Evolutionary conservation across 1,140 invertebrate genomes (phyloP), one percentile per base, ranked within the genome.

Genomic region (Macrocentrus cingulum): DNA sequence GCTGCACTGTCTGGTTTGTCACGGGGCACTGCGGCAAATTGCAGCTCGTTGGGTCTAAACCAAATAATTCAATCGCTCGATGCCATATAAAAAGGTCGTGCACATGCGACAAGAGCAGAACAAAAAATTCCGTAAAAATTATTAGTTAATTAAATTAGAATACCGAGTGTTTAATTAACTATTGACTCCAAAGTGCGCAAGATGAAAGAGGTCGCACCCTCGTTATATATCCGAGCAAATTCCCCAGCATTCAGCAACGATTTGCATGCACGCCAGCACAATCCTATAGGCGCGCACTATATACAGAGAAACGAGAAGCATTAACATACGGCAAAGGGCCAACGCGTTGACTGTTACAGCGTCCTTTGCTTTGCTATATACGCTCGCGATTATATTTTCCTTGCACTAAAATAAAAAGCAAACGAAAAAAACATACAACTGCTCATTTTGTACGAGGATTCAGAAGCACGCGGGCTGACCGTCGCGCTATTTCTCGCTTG

Each of bases 271-370:
- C 45, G 20, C 46, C 54, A 46, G 54, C 54, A 45, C 44, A 45
- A 56, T 42, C 37, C 39, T 45, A 56, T 36, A 56, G 37, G 41
- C n/a, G n/a, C n/a, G 41, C 18, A 15, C n/a, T n/a, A n/a, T 11
- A 37, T 9, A 37, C 13, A 15, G 48, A 22, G 36, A 13, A n/a
- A 39, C 7, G 13, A 39, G 36, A 49, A 25, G 45, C 36, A 60
- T 60, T 60, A 60, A 50, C 58, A 60, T 60, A 60, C 36, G 45
- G 13, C 32, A 48, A 52, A 23, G 44, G n/a, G n/a, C n/a, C 18
- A 51, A 51, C 32, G 32, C 16, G 32, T 16, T 19, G 15, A 16
- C 32, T 20, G 34, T 16, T 19, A 37, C 25, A 51, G 25, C 32
- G 29, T 11, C 29, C 22, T 49, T 34, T 49, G 18, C 2, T n/a